Evolutionary conservation across 2,113 vertebrate species (phyloP).

Genomic region (Perca schrenkii): DNA sequence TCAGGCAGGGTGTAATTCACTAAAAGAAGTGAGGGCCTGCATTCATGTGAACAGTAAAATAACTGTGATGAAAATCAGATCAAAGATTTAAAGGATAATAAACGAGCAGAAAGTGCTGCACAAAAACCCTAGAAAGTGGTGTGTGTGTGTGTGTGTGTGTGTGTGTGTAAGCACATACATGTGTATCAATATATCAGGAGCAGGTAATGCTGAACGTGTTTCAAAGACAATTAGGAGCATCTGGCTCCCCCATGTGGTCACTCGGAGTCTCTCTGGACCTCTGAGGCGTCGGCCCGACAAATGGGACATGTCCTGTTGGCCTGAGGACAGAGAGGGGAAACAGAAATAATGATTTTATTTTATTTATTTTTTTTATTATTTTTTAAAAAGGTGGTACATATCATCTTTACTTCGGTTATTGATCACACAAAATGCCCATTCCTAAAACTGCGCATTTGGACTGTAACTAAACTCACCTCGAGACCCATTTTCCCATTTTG

Average conservation of each 20-base stretch:
- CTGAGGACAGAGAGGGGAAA: slow-evolving; percentile 75
- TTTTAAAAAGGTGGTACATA: background rate
- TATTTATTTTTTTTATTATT: too few relatives aligned
- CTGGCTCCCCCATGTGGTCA: slow-evolving; percentile 83
- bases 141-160: slow-evolving; percentile 30
- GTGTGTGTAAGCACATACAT: slow-evolving; percentile 76
- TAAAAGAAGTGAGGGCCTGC: slow-evolving; percentile 21
- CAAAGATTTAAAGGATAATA: slow-evolving; percentile 24
- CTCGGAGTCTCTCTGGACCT: slow-evolving; percentile 98
- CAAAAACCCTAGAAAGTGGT: slow-evolving; percentile 53
- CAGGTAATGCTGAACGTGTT: slow-evolving; percentile 70
- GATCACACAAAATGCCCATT: background rate
- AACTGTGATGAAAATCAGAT: slow-evolving; percentile 19
- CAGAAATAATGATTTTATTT: background rate
- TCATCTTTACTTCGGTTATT: background rate
- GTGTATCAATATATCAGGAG: slow-evolving; percentile 81
- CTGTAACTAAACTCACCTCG: background rate
- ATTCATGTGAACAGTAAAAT: slow-evolving; percentile 22
- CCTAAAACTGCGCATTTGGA: background rate
- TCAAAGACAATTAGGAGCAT: slow-evolving; percentile 49
- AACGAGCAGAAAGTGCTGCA: slow-evolving; percentile 46
- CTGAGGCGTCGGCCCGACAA: slow-evolving; percentile 96
- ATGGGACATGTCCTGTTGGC: slow-evolving; percentile 99
- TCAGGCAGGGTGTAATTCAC: slow-evolving; percentile 26
- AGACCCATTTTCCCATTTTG: background rate